Conservation (phyloP, 2,113 vertebrate species). For the Melanerpes aurifrons region DNA sequence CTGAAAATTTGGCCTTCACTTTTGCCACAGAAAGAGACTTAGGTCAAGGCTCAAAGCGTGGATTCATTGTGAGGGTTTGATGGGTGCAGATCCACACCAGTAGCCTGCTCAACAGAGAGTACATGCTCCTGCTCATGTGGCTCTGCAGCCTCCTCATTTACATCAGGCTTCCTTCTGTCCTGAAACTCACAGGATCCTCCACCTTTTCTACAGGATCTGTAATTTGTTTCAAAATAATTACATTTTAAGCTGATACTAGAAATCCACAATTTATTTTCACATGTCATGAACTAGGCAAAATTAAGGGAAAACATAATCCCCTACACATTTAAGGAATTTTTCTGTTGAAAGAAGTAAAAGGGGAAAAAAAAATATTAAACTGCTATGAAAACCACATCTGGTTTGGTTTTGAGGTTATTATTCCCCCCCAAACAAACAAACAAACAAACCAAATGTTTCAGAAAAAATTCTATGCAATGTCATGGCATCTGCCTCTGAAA, state of each 20-base stretch:
- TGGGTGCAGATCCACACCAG: neutral
- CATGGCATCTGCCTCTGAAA: neutral
- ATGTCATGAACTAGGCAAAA: neutral
- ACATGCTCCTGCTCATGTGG: rapidly evolving
- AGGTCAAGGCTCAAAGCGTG: neutral
- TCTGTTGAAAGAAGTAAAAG: neutral
- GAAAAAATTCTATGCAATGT: neutral
- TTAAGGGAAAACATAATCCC: neutral
- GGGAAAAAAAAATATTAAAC: neutral
- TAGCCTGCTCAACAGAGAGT: rapidly evolving
- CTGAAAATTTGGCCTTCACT: neutral
- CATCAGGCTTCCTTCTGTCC: neutral
- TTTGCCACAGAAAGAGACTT: neutral
- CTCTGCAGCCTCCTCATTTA: neutral
- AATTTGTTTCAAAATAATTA: neutral
- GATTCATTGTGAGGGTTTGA: neutral
- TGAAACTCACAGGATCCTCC: neutral
- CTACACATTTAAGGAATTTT: neutral
- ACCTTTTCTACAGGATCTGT: neutral
- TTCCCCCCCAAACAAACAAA: neutral
- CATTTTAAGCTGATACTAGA: neutral
- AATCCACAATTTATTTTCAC: neutral
- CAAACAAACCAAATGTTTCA: neutral
- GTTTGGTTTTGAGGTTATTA: neutral
- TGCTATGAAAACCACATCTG: neutral